Evolutionary conservation across 2,888 invertebrate genomes (phyloP).

Genomic region (Melangyna quadrimaculata): DNA sequence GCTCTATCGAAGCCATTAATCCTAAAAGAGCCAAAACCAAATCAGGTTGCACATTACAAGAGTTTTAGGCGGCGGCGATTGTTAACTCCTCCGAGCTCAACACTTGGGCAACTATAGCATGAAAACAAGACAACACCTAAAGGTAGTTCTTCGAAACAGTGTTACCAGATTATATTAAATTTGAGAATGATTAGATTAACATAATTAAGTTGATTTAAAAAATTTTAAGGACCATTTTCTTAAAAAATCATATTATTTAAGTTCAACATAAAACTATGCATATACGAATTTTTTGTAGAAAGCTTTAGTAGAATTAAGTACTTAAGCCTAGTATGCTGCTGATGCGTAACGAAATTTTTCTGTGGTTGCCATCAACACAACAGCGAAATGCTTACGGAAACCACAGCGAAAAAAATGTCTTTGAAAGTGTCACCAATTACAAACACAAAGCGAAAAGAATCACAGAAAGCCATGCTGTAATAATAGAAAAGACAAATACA

Average conservation of each 20-base stretch:
- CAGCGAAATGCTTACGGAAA: no score
- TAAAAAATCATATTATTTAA: neutral
- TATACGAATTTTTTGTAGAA: neutral
- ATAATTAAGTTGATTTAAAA: no score
- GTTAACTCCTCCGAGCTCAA: conserved; percentile 66
- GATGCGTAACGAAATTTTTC: no score
- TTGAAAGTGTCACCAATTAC: no score
- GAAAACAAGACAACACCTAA: conserved; percentile 32
- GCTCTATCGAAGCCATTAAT: conserved; percentile 63
- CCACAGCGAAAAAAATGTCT: no score
- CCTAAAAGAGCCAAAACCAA: conserved; percentile 42
- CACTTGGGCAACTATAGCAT: conserved; percentile 53
- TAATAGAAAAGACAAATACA: no score
- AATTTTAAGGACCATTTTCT: neutral
- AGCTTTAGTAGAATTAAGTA: neutral
- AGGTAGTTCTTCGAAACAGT: conserved; percentile 6
- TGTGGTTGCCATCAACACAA: no score
- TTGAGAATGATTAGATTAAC: no score
- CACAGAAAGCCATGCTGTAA: no score
- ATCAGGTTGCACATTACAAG: conserved; percentile 36
- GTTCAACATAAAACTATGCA: neutral
- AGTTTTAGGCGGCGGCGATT: conserved; percentile 30
- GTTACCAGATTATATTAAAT: neutral
- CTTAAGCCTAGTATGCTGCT: no score
- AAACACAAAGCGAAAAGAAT: no score